Base-by-base conservation (phyloP, 2,113 vertebrate genomes). In the Coptodon bakossiorum region DNA sequence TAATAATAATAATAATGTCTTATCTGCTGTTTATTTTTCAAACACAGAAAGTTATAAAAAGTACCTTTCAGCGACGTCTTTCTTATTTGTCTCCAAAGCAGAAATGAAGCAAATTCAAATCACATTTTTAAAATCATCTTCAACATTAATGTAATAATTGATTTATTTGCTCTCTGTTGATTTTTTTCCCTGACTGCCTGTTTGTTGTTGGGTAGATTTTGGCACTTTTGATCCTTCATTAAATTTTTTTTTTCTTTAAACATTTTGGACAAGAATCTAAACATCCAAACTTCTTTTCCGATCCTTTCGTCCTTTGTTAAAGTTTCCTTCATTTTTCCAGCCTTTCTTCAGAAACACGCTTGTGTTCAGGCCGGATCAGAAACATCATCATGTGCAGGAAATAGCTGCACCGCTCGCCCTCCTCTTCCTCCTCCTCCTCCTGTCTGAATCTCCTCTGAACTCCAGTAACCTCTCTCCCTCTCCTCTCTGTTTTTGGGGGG, bases 381-480 rank as follows among this genome's bases (percentile, higher is more conserved):
- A 71, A 83, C 80, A 40, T 61, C 86, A 80, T 84, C 56, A 14
- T 85, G 81, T 86, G 83, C 85, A 88, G 86, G 84, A 89, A 90
- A 84, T 45, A 80, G 68, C 81, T 76, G 54, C 73, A 59, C 50
- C 88, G 9, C 56, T 79, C 84, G 27, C 71, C 91, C 16, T 57
- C 85, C 48, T 68, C 66, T 12, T 79, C 86, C 7, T 36, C 52
- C 6, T 34, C 59, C n/a, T 40, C 27, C 24, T 43, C 50, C 61
- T 14, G 45, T 24, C 40, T 52, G 48, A 22, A 17, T 84, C 81
- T 40, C 50, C n/a, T 71, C n/a, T 92, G 91, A 91, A 94, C 91
- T 87, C 8, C 1, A 93, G 86, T 93, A 94, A 94, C 93, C 91
- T 85, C 80, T 84, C 71, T 7, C 54, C 29, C 66, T 29, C 85